Percentiles rank a stretch among this genome's conserved stretches.
Evolutionary conservation across 2,113 vertebrate species (phyloP).

Genomic region (Tringa solitaria): DNA sequence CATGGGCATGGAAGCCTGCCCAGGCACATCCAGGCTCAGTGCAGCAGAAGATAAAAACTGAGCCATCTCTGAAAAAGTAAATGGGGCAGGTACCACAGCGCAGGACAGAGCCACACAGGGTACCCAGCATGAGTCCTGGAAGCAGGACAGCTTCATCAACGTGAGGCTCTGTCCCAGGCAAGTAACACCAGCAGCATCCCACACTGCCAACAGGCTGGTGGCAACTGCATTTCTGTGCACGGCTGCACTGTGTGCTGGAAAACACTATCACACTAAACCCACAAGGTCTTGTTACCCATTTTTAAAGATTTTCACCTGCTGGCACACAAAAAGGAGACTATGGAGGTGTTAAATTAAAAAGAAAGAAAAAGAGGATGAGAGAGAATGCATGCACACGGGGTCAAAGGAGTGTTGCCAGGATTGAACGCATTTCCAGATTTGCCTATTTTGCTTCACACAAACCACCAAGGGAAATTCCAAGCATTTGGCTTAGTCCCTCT

Average conservation of each 20-base stretch:
- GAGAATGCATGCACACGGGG: not conserved
- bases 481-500: not conserved
- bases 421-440: not conserved
- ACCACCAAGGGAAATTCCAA: not conserved
- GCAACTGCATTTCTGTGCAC: not conserved
- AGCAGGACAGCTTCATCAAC: not conserved
- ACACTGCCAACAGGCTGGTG: not conserved
- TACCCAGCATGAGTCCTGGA: not conserved
- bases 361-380: not conserved
- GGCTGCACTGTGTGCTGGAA: not conserved
- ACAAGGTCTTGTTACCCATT: not conserved
- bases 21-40: fast-evolving
- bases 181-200: not conserved
- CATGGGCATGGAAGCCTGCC: fast-evolving
- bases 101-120: not conserved
- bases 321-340: not conserved
- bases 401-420: not conserved
- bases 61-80: not conserved
- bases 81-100: not conserved
- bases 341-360: fast-evolving
- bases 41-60: not conserved
- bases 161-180: not conserved
- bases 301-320: not conserved
- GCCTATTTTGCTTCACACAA: not conserved
- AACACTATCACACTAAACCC: not conserved